Percentiles rank a stretch among this genome's conserved stretches.
Conservation (phyloP, 2,797 vertebrate genomes). For the Oreochromis grahami region DNA sequence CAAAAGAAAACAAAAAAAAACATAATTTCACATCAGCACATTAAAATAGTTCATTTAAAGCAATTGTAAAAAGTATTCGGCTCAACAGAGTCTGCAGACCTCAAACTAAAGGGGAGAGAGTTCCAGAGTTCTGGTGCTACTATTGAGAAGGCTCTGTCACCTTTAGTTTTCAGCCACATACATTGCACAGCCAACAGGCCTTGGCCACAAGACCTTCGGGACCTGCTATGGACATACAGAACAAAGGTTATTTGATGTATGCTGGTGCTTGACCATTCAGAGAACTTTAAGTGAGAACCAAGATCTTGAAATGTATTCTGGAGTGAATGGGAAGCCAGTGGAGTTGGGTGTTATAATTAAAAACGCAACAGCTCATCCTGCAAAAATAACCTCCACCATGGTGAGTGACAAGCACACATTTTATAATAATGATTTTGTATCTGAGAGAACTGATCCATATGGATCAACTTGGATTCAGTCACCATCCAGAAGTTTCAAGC, state of each 20-base stretch:
- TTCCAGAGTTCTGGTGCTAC: not conserved
- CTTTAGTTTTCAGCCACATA: fast-evolving
- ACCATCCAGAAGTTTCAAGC: not conserved
- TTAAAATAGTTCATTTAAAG: not conserved
- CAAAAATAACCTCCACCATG: not conserved
- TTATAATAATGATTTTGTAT: not conserved
- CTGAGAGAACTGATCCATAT: not conserved
- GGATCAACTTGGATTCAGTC: not conserved
- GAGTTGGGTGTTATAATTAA: not conserved
- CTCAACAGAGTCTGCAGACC: not conserved
- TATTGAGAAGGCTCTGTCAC: not conserved
- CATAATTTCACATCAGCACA: not conserved
- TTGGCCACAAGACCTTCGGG: not conserved
- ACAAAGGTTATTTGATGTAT: not conserved
- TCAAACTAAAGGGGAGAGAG: not conserved
- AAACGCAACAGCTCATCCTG: not conserved
- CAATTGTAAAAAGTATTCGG: not conserved
- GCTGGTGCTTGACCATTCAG: fast-evolving
- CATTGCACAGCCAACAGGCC: not conserved
- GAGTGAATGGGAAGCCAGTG: not conserved
- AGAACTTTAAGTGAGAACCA: not conserved
- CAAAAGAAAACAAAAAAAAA: not conserved
- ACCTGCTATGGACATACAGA: not conserved
- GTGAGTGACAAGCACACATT: not conserved
- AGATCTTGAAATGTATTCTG: not conserved